Percentiles rank a stretch among this genome's conserved stretches.
Conservation (phyloP, 2,797 vertebrate genomes). For the Dendrocincla fuliginosa region DNA sequence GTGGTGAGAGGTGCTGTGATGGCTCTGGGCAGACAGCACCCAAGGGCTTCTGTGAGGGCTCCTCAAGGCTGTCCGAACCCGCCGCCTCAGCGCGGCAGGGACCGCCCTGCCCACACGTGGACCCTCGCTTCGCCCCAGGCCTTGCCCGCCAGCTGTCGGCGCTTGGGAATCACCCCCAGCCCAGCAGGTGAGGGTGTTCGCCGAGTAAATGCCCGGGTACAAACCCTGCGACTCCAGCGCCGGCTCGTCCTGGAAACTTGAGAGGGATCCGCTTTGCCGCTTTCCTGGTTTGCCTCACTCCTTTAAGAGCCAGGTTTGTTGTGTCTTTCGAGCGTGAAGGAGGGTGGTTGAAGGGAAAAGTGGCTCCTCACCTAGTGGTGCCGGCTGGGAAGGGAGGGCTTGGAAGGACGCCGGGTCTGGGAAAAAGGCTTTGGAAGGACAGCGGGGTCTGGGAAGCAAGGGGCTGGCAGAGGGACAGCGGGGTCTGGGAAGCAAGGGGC, state of each 20-base stretch:
- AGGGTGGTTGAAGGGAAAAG: fast-evolving
- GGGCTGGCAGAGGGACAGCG: neutral
- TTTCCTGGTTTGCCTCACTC: neutral
- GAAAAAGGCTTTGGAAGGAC: neutral
- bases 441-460: fast-evolving
- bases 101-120: fast-evolving
- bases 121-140: fast-evolving
- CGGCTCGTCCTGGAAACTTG: fast-evolving
- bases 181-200: fast-evolving
- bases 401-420: too few species aligned
- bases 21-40: too few species aligned
- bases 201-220: neutral
- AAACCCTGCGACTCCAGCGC: fast-evolving
- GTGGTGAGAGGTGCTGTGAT: too few species aligned
- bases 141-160: fast-evolving
- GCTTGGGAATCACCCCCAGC: fast-evolving
- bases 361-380: fast-evolving
- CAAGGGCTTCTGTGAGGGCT: too few species aligned
- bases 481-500: too few species aligned
- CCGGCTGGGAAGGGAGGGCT: fast-evolving
- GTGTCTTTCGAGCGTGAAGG: fast-evolving
- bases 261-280: fast-evolving
- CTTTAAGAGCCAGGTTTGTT: too few species aligned
- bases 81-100: too few species aligned
- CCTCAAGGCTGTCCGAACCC: too few species aligned